phyloP scores from a whole-genome alignment of 2,797 vertebrate genomes.

The Tolypeutes matacus region DNA sequence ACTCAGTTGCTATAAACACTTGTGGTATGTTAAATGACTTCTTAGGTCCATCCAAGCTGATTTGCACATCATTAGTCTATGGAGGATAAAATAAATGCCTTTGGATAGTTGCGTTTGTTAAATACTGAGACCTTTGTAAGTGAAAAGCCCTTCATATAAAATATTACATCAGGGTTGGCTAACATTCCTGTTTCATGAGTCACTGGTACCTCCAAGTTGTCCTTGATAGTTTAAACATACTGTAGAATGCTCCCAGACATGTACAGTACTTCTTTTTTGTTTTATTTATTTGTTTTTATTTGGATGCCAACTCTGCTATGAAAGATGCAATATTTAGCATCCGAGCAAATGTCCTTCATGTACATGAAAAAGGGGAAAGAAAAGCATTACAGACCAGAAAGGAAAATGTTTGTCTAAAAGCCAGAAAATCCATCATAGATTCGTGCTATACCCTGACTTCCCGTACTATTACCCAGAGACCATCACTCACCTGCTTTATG shows the following conservation, averaged over 20 bases:
- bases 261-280: constrained; percentile 66
- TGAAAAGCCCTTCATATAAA: constrained; percentile 77
- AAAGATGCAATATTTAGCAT: constrained; percentile 67
- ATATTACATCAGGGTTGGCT: constrained; percentile 82
- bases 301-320: constrained; percentile 62
- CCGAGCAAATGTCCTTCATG: constrained; percentile 53
- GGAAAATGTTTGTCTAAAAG: constrained; percentile 7
- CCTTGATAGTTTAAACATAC: constrained; percentile 79
- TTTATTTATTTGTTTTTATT: constrained; percentile 78
- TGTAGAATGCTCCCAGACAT: constrained; percentile 47
- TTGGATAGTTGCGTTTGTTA: constrained; percentile 63
- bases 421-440: constrained; percentile 29
- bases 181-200: constrained; percentile 71
- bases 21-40: constrained; percentile 69
- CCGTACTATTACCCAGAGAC: background rate
- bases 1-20: constrained; percentile 72
- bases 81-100: constrained; percentile 68
- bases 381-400: constrained; percentile 33
- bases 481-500: background rate
- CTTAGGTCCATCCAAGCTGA: constrained; percentile 54
- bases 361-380: constrained; percentile 59
- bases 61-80: constrained; percentile 77
- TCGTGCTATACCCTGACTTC: background rate
- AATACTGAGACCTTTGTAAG: constrained; percentile 77
- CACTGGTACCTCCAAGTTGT: constrained; percentile 69